Evolutionary conservation across 2,888 invertebrate species (phyloP), one percentile per base, ranked within the genome.

Genomic region (Drosophila vallismaia): DNA sequence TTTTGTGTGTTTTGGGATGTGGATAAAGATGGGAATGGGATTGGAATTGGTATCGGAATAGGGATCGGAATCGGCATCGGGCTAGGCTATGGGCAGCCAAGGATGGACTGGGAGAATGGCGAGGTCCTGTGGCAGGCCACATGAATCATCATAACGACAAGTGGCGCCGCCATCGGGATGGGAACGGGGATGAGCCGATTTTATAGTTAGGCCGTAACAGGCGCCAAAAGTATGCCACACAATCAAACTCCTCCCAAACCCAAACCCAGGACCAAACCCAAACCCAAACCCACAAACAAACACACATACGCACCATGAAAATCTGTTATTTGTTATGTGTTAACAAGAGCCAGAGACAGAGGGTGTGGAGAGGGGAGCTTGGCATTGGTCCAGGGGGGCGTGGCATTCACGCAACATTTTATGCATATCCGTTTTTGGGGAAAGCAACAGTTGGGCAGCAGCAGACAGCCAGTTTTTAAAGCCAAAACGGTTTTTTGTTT

Each of bases 121-220:
- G 70, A 51, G 71, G 62, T 60, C 51, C 69, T 57, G 76, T 70
- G 70, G 76, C 74, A 66, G 55, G 78, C 63, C 76, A 73, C 76
- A 81, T 82, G 85, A 84, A 82, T 82, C 81, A 82, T 82, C 75
- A 79, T 75, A 79, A 77, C 73, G 79, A 75, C 77, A 83, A 83
- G 83, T 75, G 79, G 71, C 73, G 56, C 66, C 24, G 45, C 29
- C 26, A 40, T 12, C 19, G 63, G 50, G 4, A 8, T 5, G 19
- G 4, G 28, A 19, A 19, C 2, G 24, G 56, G n/a, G 38, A 60
- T 49, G 64, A 74, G 55, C 67, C 76, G 73, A 81, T 78, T 76
- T 76, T 71, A 77, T 81, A 84, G 81, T 82, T 84, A 71, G 79
- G 77, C 77, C 71, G 62, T 55, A 60, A 67, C 63, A 56, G 79